These are phyloP conservation scores for Gopherus evgoodei DNA, from an alignment of 2,113 vertebrate genomes.

Conservation along the genomic window DNA sequence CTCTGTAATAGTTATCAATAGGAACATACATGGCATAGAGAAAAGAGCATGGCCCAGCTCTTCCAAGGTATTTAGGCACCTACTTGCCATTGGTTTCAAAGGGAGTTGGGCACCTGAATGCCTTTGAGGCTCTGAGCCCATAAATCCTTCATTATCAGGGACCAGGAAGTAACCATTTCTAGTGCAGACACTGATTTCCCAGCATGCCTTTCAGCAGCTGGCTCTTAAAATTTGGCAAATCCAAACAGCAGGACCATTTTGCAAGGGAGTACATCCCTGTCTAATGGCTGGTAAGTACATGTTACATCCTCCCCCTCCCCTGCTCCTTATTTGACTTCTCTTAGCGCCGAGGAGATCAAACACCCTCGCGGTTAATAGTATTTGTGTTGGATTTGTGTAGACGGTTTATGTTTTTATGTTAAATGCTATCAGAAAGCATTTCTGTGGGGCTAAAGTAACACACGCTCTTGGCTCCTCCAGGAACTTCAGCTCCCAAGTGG, in stretches of 20 bases:
- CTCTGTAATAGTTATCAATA: not conserved
- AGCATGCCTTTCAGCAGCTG: not conserved
- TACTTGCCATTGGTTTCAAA: too few relatives aligned
- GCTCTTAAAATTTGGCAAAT: not conserved
- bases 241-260: not conserved
- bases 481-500: not conserved
- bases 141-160: too few relatives aligned
- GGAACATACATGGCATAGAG: not conserved
- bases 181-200: not conserved
- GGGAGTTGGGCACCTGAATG: too few relatives aligned
- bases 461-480: not conserved
- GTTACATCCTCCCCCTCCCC: not conserved
- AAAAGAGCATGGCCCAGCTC: not conserved
- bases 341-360: not conserved
- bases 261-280: not conserved
- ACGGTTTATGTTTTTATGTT: not conserved
- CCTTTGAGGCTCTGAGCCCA: too few relatives aligned
- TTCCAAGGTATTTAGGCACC: too few relatives aligned
- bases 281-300: not conserved
- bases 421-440: not conserved
- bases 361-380: not conserved
- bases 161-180: not conserved
- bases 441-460: not conserved
- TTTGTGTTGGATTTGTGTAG: not conserved
- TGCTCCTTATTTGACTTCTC: not conserved